A percentile compares a stretch with the other conserved stretches of the same genome.
These are phyloP conservation scores for Aurelia aurita DNA, from an alignment of 30 jellyfish, hydroid and myxozoan genomes.

Conservation along the genomic window DNA sequence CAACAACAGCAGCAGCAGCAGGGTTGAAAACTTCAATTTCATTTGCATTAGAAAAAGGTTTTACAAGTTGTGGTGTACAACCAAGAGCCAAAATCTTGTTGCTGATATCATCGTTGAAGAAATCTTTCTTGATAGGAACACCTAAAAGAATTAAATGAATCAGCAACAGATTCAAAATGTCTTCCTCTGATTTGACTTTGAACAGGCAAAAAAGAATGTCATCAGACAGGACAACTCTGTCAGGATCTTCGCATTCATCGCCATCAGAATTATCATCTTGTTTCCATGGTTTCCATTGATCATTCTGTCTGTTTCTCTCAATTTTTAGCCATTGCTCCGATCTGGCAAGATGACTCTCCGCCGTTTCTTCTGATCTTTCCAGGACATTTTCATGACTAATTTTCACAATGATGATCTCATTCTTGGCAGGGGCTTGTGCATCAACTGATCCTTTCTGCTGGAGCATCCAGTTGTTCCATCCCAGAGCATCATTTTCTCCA, in stretches of 20 bases:
- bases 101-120: background rate
- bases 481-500: slow-evolving; percentile 71
- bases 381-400: background rate
- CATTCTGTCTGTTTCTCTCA: slow-evolving; percentile 47
- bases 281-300: slow-evolving; percentile 47
- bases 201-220: slow-evolving; percentile 76
- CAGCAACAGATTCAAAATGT: slow-evolving; percentile 52
- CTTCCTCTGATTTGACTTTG: slow-evolving; percentile 41
- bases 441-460: background rate
- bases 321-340: slow-evolving; percentile 58
- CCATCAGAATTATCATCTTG: slow-evolving; percentile 13
- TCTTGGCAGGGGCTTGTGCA: background rate
- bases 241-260: slow-evolving; percentile 89
- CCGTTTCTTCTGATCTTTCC: slow-evolving; percentile 1
- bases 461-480: slow-evolving; percentile 75
- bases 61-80: background rate
- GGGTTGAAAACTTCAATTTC: slow-evolving; percentile 11
- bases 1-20: background rate
- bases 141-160: slow-evolving; percentile 72
- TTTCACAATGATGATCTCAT: background rate
- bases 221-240: slow-evolving; percentile 80
- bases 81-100: slow-evolving; percentile 1
- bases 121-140: slow-evolving; percentile 51
- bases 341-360: slow-evolving; percentile 12
- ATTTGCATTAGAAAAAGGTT: slow-evolving; percentile 7